Evolutionary conservation across 2,113 vertebrate species (phyloP).

Genomic region (Callorhinus ursinus): DNA sequence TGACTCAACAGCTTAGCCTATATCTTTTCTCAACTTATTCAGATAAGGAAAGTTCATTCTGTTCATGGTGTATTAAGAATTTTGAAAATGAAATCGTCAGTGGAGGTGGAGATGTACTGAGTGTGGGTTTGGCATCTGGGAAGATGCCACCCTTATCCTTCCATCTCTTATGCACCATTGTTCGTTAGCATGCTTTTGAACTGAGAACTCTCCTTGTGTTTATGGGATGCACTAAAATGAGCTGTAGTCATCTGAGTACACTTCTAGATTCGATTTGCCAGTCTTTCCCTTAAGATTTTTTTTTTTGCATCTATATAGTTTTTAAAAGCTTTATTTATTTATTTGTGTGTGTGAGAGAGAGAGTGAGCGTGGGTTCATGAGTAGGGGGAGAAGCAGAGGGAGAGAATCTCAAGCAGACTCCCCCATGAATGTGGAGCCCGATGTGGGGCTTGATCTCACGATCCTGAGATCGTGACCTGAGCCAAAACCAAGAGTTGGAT

Average conservation of each 20-base stretch:
- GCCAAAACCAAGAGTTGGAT: neutral
- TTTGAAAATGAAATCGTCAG: neutral
- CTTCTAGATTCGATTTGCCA: neutral
- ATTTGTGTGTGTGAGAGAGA: neutral
- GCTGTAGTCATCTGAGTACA: neutral
- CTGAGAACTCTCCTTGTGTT: no score
- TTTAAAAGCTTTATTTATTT: neutral
- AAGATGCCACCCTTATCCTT: neutral
- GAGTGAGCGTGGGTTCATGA: neutral
- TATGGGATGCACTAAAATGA: accelerated
- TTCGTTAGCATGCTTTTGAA: neutral
- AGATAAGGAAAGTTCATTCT: neutral
- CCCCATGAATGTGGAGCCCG: accelerated
- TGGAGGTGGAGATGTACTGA: neutral
- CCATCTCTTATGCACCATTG: neutral
- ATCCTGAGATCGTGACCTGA: neutral
- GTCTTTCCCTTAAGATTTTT: neutral
- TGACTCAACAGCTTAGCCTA: neutral
- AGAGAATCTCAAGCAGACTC: neutral
- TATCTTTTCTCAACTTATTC: neutral
- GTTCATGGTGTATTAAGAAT: neutral
- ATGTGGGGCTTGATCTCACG: neutral
- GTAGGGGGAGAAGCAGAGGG: neutral
- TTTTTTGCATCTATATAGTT: neutral
- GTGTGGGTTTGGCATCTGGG: no score